These are phyloP conservation scores for Lagria hirta DNA, from an alignment of 2,888 invertebrate species.

Conservation along the genomic window DNA sequence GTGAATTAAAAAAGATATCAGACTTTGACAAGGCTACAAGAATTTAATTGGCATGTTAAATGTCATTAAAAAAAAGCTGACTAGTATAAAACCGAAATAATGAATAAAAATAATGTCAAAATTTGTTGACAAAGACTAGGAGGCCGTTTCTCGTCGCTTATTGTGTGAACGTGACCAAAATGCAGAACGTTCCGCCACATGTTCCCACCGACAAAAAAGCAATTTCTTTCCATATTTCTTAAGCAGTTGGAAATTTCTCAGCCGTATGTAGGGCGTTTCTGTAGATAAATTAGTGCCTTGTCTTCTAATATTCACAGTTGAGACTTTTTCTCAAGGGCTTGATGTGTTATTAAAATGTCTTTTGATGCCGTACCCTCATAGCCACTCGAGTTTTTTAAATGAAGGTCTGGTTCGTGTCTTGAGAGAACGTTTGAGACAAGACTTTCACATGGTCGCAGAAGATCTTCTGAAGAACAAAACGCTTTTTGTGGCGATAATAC, in stretches of 20 bases:
- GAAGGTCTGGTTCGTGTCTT: constrained; percentile 2
- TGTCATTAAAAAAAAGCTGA: too few relatives aligned
- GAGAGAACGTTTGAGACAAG: constrained; percentile 5
- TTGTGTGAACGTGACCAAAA: constrained; percentile 19
- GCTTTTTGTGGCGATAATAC: too few relatives aligned
- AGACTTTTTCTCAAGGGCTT: neutral
- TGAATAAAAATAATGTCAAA: too few relatives aligned
- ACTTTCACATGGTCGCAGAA: constrained; percentile 14
- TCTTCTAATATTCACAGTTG: neutral
- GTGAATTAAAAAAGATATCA: too few relatives aligned
- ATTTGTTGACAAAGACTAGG: too few relatives aligned
- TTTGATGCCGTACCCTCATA: constrained; percentile 1
- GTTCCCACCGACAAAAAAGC: constrained; percentile 19
- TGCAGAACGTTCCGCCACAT: constrained; percentile 4
- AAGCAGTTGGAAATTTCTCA: constrained; percentile 3
- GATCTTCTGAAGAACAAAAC: too few relatives aligned
- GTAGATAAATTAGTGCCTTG: constrained; percentile 1
- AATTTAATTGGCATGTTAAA: too few relatives aligned
- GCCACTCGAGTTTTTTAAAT: neutral
- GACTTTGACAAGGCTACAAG: too few relatives aligned
- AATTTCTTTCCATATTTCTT: constrained; percentile 2
- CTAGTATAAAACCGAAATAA: too few relatives aligned
- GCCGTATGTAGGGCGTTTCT: constrained; percentile 6
- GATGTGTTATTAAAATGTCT: constrained; percentile 13
- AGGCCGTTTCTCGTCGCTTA: too few relatives aligned